Evolutionary conservation across 1,140 invertebrate species (phyloP).

Genomic region (Octopus bimaculoides): DNA sequence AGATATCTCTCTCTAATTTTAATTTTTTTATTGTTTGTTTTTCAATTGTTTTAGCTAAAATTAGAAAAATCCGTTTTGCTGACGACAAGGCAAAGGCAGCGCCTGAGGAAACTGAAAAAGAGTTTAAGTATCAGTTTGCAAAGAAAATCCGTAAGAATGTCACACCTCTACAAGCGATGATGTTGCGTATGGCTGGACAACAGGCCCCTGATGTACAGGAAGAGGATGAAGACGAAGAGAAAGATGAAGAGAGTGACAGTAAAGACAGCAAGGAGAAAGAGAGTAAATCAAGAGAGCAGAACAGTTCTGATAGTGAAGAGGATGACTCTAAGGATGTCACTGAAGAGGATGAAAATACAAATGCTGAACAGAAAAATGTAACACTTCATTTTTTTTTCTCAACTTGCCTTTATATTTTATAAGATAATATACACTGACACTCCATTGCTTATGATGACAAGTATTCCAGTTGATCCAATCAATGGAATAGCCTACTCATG

Average conservation of each 20-base stretch:
- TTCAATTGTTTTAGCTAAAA: slow-evolving; percentile 37
- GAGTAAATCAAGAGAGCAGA: slow-evolving; percentile 18
- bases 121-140: slow-evolving; percentile 42
- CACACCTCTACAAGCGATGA: slow-evolving; percentile 77
- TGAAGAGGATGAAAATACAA: slow-evolving; percentile 20
- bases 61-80: slow-evolving; percentile 69
- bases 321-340: slow-evolving; percentile 26
- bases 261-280: slow-evolving; percentile 14
- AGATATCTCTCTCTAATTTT: background rate
- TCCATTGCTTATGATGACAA: too few relatives aligned
- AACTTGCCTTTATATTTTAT: background rate
- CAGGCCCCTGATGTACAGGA: slow-evolving; percentile 91
- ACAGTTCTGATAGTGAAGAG: slow-evolving; percentile 19
- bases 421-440: too few relatives aligned
- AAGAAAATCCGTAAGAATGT: slow-evolving; percentile 39
- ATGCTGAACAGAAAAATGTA: slow-evolving; percentile 31
- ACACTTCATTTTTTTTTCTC: slow-evolving; percentile 9
- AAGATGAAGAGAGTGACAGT: slow-evolving; percentile 17
- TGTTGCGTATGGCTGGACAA: slow-evolving; percentile 78
- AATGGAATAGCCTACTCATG: too few relatives aligned
- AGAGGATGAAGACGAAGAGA: slow-evolving; percentile 59
- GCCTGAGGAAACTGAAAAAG: slow-evolving; percentile 49
- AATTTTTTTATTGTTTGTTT: background rate
- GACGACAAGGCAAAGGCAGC: slow-evolving; percentile 60
- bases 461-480: too few relatives aligned